These are phyloP conservation scores for Anolis sagrei DNA, from an alignment of 2,113 vertebrate species.

Conservation along the genomic window DNA sequence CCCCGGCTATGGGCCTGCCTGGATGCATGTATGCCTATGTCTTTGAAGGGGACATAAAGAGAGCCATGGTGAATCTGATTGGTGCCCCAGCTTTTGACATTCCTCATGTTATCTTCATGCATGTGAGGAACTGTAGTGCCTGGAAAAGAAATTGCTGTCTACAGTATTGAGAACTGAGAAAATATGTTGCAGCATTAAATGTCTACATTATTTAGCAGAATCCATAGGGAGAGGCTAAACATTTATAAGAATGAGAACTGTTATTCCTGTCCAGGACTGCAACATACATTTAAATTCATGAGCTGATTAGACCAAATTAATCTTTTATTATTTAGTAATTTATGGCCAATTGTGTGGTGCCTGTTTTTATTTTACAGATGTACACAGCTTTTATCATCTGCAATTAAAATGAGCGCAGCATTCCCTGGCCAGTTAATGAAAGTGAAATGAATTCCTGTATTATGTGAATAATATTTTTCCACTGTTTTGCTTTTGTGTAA, in stretches of 20 bases:
- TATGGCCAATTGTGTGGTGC: slow-evolving; percentile 2
- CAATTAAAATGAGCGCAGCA: not conserved
- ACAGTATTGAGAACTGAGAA: not conserved
- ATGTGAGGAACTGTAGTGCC: not conserved
- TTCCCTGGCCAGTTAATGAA: slow-evolving; percentile 32
- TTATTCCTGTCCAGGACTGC: not conserved
- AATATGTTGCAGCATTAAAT: not conserved
- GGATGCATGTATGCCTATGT: too few relatives aligned
- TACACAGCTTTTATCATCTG: not conserved
- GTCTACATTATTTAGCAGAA: not conserved
- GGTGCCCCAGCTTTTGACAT: too few relatives aligned
- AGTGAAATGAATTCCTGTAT: slow-evolving; percentile 21
- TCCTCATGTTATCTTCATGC: too few relatives aligned
- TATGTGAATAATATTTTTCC: slow-evolving; percentile 67
- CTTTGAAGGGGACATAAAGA: too few relatives aligned
- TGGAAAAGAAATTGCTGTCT: not conserved
- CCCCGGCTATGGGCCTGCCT: too few relatives aligned
- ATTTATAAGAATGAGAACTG: not conserved
- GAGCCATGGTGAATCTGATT: too few relatives aligned
- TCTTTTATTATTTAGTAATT: slow-evolving; percentile 43
- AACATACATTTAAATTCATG: not conserved
- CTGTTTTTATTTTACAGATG: accelerated
- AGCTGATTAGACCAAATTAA: slow-evolving; percentile 19
- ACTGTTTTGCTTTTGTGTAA: slow-evolving; percentile 66
- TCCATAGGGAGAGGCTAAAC: not conserved